These are phyloP conservation scores for Raphicerus campestris DNA, from an alignment of 2,113 vertebrate species.

Conservation along the genomic window DNA sequence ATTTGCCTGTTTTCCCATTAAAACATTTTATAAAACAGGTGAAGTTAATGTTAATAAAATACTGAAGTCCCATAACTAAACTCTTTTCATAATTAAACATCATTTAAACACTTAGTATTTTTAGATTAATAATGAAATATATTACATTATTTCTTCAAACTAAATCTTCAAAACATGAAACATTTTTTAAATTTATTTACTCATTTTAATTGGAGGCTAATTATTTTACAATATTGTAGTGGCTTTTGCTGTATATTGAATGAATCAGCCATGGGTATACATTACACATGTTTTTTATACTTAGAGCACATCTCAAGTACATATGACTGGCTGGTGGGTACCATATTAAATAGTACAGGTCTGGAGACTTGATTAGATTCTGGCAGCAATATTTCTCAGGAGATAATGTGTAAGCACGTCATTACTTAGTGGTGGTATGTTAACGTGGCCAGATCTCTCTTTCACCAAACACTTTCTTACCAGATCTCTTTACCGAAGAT, in stretches of 20 bases:
- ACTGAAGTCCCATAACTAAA: neutral
- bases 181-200: neutral
- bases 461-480: neutral
- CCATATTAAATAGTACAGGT: no score
- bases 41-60: neutral
- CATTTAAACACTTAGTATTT: neutral
- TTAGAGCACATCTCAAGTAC: neutral
- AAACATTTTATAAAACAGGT: neutral
- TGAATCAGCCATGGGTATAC: neutral
- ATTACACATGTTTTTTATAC: neutral
- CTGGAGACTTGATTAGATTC: neutral
- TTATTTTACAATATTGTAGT: neutral
- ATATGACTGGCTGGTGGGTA: neutral
- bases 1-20: neutral
- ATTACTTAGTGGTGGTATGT: no score
- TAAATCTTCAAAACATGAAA: neutral
- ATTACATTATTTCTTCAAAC: neutral
- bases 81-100: neutral
- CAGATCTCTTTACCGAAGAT: neutral
- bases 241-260: neutral
- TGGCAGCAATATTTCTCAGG: no score
- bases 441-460: neutral
- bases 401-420: neutral
- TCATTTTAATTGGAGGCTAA: neutral
- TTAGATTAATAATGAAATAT: neutral